phyloP scores from a whole-genome alignment of 1,140 invertebrate species.

The Hylaeus volcanicus region DNA sequence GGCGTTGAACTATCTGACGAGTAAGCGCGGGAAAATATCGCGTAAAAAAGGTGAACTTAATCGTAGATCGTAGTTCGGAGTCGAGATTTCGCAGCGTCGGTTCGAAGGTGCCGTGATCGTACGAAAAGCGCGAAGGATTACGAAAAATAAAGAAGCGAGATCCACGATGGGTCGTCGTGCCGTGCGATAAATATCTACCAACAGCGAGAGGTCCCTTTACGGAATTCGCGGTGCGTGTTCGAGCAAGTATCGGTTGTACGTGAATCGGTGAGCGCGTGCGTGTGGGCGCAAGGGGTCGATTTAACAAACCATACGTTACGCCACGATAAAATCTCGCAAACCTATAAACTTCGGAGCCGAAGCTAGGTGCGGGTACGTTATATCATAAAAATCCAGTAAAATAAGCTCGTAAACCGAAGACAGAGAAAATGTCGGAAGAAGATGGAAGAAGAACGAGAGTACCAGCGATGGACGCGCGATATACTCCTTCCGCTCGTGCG shows the following conservation, averaged over 20 bases:
- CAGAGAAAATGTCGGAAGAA: constrained; percentile 34
- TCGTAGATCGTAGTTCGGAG: neutral
- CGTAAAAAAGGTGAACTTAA: too few species aligned
- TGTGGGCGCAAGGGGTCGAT: constrained; percentile 67
- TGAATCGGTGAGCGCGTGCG: constrained; percentile 31
- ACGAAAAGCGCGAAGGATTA: constrained; percentile 12
- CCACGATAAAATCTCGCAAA: constrained; percentile 80
- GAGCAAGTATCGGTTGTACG: neutral
- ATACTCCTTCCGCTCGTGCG: constrained; percentile 25
- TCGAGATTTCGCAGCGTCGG: neutral
- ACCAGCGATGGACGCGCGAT: constrained; percentile 17
- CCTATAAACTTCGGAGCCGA: constrained; percentile 76
- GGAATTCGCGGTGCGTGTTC: constrained; percentile 51
- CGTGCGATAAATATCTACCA: constrained; percentile 45
- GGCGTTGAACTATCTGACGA: neutral
- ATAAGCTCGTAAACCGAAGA: constrained; percentile 78
- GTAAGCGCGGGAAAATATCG: neutral
- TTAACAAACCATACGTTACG: constrained; percentile 81
- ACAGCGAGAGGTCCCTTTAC: constrained; percentile 53
- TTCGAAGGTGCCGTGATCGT: neutral
- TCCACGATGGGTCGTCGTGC: constrained; percentile 33
- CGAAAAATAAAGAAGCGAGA: constrained; percentile 45
- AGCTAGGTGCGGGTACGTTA: constrained; percentile 75
- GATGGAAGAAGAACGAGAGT: constrained; percentile 23
- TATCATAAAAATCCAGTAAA: constrained; percentile 81